Evolutionary conservation across 2,888 invertebrate genomes (phyloP).

Genomic region (Apeira syringaria): DNA sequence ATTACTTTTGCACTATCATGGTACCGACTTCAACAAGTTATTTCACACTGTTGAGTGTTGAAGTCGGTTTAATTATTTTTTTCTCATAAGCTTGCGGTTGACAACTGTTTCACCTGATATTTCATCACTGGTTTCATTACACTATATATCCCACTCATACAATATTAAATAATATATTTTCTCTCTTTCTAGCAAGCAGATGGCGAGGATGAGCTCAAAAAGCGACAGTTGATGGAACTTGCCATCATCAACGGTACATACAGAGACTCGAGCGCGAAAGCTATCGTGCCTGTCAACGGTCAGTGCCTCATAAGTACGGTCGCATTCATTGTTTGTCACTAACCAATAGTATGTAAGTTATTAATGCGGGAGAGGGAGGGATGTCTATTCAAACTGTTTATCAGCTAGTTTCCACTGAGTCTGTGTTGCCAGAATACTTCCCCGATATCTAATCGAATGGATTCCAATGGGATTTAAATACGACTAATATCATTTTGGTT

Average conservation of each 20-base stretch:
- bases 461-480: too few species aligned
- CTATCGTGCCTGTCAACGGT: slow-evolving; percentile 92
- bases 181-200: slow-evolving; percentile 92
- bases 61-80: too few species aligned
- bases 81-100: too few species aligned
- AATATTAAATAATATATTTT: background rate
- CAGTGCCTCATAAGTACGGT: slow-evolving; percentile 83
- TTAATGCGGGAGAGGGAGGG: background rate
- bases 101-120: too few species aligned
- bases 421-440: too few species aligned
- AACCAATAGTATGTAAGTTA: slow-evolving; percentile 36
- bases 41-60: too few species aligned
- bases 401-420: too few species aligned
- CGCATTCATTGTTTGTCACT: slow-evolving; percentile 80
- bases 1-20: too few species aligned
- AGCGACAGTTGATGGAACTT: slow-evolving; percentile 99
- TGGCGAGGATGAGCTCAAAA: slow-evolving; percentile 99
- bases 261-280: slow-evolving; percentile 96
- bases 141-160: background rate
- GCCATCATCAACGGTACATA: slow-evolving; percentile 99
- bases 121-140: too few species aligned
- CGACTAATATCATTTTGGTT: too few species aligned
- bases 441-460: too few species aligned
- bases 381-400: background rate
- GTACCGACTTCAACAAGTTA: too few species aligned